Evolutionary conservation across 2,113 vertebrate genomes (phyloP).

Genomic region (Hydrolagus affinis): DNA sequence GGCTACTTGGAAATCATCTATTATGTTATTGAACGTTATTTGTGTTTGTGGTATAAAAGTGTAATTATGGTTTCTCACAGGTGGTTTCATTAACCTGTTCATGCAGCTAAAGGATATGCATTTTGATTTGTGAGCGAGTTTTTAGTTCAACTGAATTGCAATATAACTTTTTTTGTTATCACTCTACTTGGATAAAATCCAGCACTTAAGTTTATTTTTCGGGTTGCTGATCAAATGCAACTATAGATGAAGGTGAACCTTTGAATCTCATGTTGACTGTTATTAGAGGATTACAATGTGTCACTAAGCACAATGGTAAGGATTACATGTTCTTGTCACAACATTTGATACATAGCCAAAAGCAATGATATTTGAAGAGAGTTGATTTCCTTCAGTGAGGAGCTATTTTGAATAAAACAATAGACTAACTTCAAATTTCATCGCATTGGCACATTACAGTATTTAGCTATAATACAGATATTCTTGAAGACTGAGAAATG

Average conservation of each 20-base stretch:
- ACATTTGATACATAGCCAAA: not conserved
- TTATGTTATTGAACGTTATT: not conserved
- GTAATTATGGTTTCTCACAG: slow-evolving; percentile 5
- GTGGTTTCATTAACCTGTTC: slow-evolving; percentile 18
- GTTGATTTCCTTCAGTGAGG: not conserved
- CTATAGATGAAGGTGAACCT: not conserved
- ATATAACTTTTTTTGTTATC: not conserved
- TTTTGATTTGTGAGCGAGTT: not conserved
- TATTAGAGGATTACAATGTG: not conserved
- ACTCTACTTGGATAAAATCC: not conserved
- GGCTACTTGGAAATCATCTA: not conserved
- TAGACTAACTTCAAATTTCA: not conserved
- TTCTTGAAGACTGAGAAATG: not conserved
- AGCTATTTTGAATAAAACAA: not conserved
- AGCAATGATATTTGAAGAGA: not conserved
- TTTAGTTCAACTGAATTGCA: not conserved
- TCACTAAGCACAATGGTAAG: not conserved
- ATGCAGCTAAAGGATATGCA: not conserved
- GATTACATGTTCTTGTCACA: not conserved
- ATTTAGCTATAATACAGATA: not conserved
- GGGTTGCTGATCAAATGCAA: not conserved
- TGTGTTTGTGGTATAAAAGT: not conserved
- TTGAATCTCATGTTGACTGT: not conserved
- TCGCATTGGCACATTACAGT: not conserved
- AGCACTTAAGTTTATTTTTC: not conserved